A percentile compares a stretch with the other conserved stretches of the same genome.
Evolutionary conservation across 2,888 invertebrate genomes (phyloP).

Genomic region (Corythucha ciliata): DNA sequence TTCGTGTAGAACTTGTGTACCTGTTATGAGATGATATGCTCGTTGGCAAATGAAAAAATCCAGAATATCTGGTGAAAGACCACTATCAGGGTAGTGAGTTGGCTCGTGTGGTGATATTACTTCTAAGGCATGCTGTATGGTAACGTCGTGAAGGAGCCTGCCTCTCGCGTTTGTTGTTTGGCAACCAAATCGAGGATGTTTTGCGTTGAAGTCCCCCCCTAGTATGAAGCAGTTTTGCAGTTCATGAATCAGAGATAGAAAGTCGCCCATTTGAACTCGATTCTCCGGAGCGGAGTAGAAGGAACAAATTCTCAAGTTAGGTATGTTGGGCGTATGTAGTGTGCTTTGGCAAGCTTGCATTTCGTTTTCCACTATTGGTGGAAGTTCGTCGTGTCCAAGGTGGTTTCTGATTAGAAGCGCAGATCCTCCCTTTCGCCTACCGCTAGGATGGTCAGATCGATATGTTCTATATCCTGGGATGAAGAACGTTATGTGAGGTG

Average conservation of each 20-base stretch:
- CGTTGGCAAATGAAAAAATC: conserved; percentile 12
- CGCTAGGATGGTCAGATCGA: conserved; percentile 9
- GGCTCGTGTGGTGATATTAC: not conserved
- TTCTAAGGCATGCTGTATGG: not conserved
- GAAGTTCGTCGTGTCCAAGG: conserved; percentile 4
- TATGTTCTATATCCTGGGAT: conserved; percentile 6
- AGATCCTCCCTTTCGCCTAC: conserved; percentile 6
- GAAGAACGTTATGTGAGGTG: not conserved
- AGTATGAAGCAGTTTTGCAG: not conserved
- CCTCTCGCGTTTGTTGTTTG: conserved; percentile 9
- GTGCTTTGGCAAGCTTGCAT: conserved; percentile 6
- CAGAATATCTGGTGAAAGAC: conserved; percentile 5
- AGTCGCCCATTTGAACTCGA: not conserved
- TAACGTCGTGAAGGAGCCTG: conserved; percentile 1
- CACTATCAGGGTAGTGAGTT: conserved; percentile 8
- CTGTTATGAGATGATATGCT: not conserved
- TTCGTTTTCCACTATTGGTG: conserved; percentile 4
- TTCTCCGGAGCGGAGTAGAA: conserved; percentile 14
- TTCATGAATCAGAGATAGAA: not conserved
- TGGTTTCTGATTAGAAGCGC: conserved; percentile 7
- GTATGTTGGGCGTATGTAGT: not conserved
- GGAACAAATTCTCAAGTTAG: not conserved
- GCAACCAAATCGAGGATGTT: conserved; percentile 16
- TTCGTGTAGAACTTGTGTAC: not conserved
- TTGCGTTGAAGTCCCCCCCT: conserved; percentile 8